Percentiles rank a stretch among this genome's conserved stretches.
Evolutionary conservation across 2,113 vertebrate genomes (phyloP).

Genomic region (Pomatorhinus ruficollis): DNA sequence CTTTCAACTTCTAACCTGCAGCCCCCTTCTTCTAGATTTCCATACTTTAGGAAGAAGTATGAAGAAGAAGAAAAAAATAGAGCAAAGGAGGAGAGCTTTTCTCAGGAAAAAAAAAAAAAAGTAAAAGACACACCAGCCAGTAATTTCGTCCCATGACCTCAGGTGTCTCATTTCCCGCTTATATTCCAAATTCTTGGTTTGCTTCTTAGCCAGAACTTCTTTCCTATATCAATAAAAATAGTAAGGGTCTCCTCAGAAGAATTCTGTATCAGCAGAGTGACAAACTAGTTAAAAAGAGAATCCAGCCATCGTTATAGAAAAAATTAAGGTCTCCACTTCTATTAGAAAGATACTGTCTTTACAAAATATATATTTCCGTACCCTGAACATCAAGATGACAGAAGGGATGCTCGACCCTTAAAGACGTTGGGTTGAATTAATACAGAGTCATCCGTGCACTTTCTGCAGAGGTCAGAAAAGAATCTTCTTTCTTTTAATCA

Average conservation of each 20-base stretch:
- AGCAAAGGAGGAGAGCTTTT: background rate
- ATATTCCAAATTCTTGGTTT: background rate
- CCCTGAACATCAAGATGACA: background rate
- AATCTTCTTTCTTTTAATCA: background rate
- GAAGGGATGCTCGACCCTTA: background rate
- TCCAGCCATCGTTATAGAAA: background rate
- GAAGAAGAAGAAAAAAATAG: background rate
- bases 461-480: background rate
- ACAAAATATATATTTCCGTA: background rate
- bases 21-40: background rate
- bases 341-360: background rate
- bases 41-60: background rate
- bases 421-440: background rate
- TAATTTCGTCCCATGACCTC: background rate
- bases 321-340: background rate
- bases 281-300: background rate
- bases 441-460: fast-evolving
- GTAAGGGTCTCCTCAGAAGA: background rate
- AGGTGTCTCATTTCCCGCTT: background rate
- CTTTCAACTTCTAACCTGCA: background rate
- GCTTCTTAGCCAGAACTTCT: background rate
- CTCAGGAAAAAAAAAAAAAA: background rate
- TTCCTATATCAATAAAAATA: background rate
- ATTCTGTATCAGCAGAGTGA: background rate
- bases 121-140: background rate